Percentiles rank a stretch among this genome's conserved stretches.
Evolutionary conservation across 2,888 invertebrate genomes (phyloP).

Genomic region (Troides helena): DNA sequence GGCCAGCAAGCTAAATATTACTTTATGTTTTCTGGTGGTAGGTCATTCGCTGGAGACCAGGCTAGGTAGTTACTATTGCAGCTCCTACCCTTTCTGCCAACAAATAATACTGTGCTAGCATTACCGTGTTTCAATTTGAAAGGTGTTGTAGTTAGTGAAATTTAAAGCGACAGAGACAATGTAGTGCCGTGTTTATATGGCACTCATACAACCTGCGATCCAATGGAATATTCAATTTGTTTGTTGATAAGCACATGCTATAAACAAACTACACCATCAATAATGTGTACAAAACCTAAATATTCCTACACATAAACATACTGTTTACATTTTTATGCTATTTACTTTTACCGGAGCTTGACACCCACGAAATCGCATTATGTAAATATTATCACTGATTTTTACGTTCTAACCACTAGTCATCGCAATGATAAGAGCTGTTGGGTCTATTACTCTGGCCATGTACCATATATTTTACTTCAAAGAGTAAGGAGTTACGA

Average conservation of each 20-base stretch:
- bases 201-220: not conserved
- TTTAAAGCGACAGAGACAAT: no score
- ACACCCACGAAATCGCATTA: constrained; percentile 23
- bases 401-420: constrained; percentile 7
- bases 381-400: constrained; percentile 22
- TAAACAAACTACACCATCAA: not conserved
- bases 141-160: no score
- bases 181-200: no score
- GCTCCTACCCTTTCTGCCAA: no score
- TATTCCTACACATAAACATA: not conserved
- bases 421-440: not conserved
- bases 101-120: no score
- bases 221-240: not conserved
- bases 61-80: no score
- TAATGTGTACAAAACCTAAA: not conserved
- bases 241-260: not conserved
- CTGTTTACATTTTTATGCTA: not conserved
- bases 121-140: no score
- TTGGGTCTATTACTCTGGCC: no score
- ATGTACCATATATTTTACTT: no score
- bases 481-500: not conserved
- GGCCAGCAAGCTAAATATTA: no score
- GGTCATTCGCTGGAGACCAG: no score
- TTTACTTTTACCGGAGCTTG: constrained; percentile 13
- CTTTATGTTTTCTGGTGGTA: no score